Base-by-base conservation (phyloP, 2,113 vertebrate species). In the Gasterosteus nipponicus region DNA sequence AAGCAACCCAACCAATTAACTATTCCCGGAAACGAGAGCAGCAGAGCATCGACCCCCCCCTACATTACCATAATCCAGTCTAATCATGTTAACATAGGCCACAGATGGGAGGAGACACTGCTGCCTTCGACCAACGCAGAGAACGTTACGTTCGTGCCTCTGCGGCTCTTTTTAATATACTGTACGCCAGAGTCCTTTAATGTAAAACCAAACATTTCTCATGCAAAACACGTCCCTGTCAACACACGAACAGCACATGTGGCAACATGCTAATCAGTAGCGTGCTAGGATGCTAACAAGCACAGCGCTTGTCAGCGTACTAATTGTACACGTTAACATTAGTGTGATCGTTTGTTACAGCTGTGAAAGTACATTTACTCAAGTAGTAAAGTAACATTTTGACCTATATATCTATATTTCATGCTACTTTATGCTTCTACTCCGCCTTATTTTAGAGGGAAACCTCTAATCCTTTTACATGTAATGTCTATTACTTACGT, bases 31-130 rank as follows among this genome's bases (percentile, higher is more conserved):
- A 94, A 92, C 74, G 65, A 92, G 89, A 91, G 89, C 89, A 85
- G 88, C 77, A 83, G 81, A 87, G 89, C 88, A 80, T 86, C 68
- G 83, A 83, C 88, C 71, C 67, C 77, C 89, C 74, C 51, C 88
- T 81, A 89, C 90, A 92, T 93, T 93, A 92, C 73, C 92, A 94
- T 94, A 94, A 94, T 94, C 93, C 92, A 85, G 86, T 81, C 90
- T 94, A 93, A 94, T 94, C 93, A 92, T 92, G 91, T 93, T 92
- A 93, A 80, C 89, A 78, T 82, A 78, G 87, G 88, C 89, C 86
- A 62, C 84, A 91, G 88, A 90, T 89, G 90, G 85, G 84, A 82
- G 87, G 87, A 86, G 86, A 74, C 81, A 46, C 31, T 46, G 60
- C 69, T 33, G 60, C 15, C 68, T 64, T 64, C 74, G 16, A 26